phyloP scores from a whole-genome alignment of 2,888 invertebrate genomes.

The Cataglyphis rosenhaueri region DNA sequence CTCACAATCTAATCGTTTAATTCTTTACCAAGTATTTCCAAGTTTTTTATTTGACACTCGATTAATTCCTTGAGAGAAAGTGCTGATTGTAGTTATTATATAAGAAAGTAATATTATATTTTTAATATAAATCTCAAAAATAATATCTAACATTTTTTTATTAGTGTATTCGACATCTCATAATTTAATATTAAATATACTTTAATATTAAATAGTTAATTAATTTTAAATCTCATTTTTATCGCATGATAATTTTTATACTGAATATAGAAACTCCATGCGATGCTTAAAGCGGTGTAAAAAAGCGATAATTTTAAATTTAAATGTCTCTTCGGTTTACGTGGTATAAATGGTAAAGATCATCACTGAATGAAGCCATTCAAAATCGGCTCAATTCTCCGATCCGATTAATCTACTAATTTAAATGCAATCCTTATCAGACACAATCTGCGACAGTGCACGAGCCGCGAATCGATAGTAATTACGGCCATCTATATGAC shows the following conservation, averaged over 20 bases:
- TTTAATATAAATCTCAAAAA: not conserved
- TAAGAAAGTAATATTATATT: not conserved
- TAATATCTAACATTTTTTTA: not conserved
- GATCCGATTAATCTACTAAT: constrained; percentile 35
- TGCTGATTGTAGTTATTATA: not conserved
- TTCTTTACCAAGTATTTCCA: not conserved
- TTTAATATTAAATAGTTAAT: not conserved
- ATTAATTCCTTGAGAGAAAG: not conserved
- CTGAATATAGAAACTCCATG: not conserved
- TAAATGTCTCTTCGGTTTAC: not conserved
- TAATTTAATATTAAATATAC: not conserved
- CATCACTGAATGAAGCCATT: not conserved
- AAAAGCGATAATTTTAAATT: not conserved
- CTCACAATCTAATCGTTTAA: not conserved
- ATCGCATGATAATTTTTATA: not conserved
- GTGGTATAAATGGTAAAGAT: not conserved
- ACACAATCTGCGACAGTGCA: constrained; percentile 25
- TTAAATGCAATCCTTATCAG: constrained; percentile 41
- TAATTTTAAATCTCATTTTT: not conserved
- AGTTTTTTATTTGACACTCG: not conserved
- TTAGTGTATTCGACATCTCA: not conserved
- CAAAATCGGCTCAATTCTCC: not conserved
- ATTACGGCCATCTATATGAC: constrained; percentile 39
- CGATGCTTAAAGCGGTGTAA: not conserved
- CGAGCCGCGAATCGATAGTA: constrained; percentile 24